A percentile compares a stretch with the other conserved stretches of the same genome.
phyloP scores from a whole-genome alignment of 2,888 invertebrate species.

The Diplolepis rosae region DNA sequence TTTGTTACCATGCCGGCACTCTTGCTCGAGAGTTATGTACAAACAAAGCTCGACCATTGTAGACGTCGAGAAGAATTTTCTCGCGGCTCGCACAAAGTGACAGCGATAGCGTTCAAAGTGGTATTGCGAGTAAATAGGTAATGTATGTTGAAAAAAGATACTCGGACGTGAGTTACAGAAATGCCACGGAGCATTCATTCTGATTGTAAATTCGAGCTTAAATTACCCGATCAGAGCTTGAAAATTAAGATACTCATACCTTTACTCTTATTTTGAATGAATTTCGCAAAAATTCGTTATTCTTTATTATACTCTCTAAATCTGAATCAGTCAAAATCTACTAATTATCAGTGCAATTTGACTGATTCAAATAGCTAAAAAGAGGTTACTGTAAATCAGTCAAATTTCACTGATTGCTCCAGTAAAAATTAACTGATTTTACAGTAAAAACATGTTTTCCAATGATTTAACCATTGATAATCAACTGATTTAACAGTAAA shows the following conservation, averaged over 20 bases:
- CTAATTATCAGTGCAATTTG: too few species aligned
- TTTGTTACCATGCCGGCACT: conserved; percentile 21
- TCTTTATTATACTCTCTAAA: too few species aligned
- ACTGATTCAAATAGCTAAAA: too few species aligned
- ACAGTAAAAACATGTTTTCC: too few species aligned
- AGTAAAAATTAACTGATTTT: too few species aligned
- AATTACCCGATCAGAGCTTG: neutral
- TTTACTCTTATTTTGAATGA: neutral
- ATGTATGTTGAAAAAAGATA: neutral
- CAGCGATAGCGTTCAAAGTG: conserved; percentile 11
- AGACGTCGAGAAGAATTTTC: conserved; percentile 19
- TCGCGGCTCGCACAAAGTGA: conserved; percentile 17
- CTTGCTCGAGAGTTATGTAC: conserved; percentile 21
- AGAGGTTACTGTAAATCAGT: too few species aligned
- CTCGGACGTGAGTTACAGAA: neutral
- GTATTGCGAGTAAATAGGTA: conserved; percentile 11
- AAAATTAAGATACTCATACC: too few species aligned
- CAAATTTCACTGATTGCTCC: too few species aligned
- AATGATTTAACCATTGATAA: too few species aligned
- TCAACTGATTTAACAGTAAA: too few species aligned
- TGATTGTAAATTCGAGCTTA: neutral
- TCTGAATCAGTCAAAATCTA: too few species aligned
- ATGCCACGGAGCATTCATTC: neutral
- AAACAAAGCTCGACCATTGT: conserved; percentile 22
- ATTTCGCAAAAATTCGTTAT: neutral